Evolutionary conservation across 2,888 invertebrate genomes (phyloP), one percentile per base, ranked within the genome.

Genomic region (Cybosia mesomella): DNA sequence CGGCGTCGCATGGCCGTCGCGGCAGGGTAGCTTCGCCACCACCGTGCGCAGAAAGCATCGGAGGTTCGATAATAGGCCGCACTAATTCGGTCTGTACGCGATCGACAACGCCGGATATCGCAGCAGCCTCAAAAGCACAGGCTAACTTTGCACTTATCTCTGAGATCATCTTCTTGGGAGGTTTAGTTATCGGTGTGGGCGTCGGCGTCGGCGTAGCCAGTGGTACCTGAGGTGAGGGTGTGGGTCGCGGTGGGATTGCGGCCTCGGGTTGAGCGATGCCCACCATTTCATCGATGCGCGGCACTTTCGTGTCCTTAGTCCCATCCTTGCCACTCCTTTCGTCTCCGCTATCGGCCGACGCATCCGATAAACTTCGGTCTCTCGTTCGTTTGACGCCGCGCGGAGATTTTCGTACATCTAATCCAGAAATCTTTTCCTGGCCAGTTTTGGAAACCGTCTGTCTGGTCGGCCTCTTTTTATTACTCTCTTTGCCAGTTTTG

Each of bases 331-430:
- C 34, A 8, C 32, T 64, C 77, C 96, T 96, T 74, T 96, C 96
- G 73, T 96, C 96, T 58, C 95, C 95, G 58, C 96, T 96, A 68
- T 96, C 97, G 9, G 96, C 92, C 0, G 96, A 96, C 1, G 96
- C 96, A 72, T 96, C 97, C 0, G 97, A 97, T 13, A 95, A 91
- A 80, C 97, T 96, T 63, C 97, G 94, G 73, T 96, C 96, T 76
- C 96, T 95, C 1, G 95, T 93, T 73, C 96, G 96, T 70, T 96
- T 95, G 2, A 92, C 94, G 8, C 96, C 96, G 67, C 97, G 95
- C 0, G 97, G 96, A 49, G 97, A 97, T 83, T 97, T 97, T 57
- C 96, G 92, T 0, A 92, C 90, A 70, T 95, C 95, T 2, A 79
- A 55, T 18, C 80, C 80, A 32, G 77, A 61, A 53, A 70, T 65